Evolutionary conservation across 2,888 invertebrate species (phyloP), one percentile per base, ranked within the genome.

Genomic region (Drosophila affinis): DNA sequence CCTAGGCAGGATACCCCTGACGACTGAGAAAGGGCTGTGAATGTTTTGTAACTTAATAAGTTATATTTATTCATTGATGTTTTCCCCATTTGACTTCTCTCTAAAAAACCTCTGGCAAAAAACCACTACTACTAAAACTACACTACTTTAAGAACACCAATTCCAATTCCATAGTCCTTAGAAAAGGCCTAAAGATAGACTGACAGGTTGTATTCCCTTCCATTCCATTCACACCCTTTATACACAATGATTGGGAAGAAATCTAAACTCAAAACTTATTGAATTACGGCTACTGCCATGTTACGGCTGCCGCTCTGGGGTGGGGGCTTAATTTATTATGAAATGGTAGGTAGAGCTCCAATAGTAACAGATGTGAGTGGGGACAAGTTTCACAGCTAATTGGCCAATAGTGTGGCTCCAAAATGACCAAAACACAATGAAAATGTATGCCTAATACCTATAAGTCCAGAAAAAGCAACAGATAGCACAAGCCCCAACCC

Each of bases 351-450:
- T 9, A 48, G 10, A 32, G 32, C 10, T 10, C 3, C 9, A 3
- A 3, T 32, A 29, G 32, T 24, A 12, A 24, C 12, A 7, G 14
- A 17, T 18, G 18, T 48, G 3, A 9, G 24, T 0, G 32, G 24
- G 45, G 27, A 27, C 27, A 27, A 32, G 10, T 27, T 39, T 44
- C 48, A 32, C 32, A 24, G 18, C 68, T 67, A 65, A 65, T 65
- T 65, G 55, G 39, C 65, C 27, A 24, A 45, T 51, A 63, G 45
- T 32, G 62, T n/a, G 47, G 62, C 61, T 29, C 53, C 64, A 14
- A 47, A 64, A 64, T 64, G 53, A 57, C 45, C 73, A 32, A 65
- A 78, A 49, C 7, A 14, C 44, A 58, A 48, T 65, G 70, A 51
- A 60, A 77, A 64, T 21, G 3, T 21, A 21, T 21, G 21, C 21